Evolutionary conservation across 2,888 invertebrate genomes (phyloP).

Genomic region (Anaspis maculata): DNA sequence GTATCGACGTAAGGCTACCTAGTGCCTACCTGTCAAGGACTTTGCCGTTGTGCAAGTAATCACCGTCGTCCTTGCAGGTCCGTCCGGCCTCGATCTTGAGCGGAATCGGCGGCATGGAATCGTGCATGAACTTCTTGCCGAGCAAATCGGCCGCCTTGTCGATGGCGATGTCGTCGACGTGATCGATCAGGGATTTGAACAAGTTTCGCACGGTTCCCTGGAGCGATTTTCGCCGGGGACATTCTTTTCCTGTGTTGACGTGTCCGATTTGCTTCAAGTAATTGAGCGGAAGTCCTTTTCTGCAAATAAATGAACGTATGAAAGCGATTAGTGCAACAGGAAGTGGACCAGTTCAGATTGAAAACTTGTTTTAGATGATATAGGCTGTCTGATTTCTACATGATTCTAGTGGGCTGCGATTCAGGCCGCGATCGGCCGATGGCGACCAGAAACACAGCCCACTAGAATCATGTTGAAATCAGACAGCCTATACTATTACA

Average conservation of each 20-base stretch:
- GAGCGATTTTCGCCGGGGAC: slow-evolving; percentile 33
- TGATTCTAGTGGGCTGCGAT: too few species aligned
- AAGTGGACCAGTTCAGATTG: too few species aligned
- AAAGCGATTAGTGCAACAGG: too few species aligned
- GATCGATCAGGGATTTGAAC: slow-evolving; percentile 51
- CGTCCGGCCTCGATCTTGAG: slow-evolving; percentile 56
- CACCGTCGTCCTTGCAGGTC: slow-evolving; percentile 58
- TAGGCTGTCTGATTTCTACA: too few species aligned
- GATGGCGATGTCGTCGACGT: slow-evolving; percentile 54
- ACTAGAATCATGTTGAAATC: too few species aligned
- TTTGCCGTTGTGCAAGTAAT: slow-evolving; percentile 48
- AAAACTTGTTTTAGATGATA: too few species aligned
- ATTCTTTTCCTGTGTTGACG: slow-evolving; percentile 50
- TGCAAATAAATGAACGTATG: too few species aligned
- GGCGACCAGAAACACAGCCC: too few species aligned
- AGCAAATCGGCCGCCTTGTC: slow-evolving; percentile 83
- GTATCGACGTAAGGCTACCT: too few species aligned
- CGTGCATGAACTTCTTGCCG: slow-evolving; percentile 75
- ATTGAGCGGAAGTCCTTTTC: slow-evolving; percentile 68
- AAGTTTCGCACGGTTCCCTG: slow-evolving; percentile 47
- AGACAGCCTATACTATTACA: too few species aligned
- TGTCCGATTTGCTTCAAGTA: slow-evolving; percentile 68
- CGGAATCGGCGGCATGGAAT: slow-evolving; percentile 78
- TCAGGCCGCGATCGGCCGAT: too few species aligned
- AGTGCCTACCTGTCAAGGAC: slow-evolving; percentile 47